Evolutionary conservation across 1,140 invertebrate genomes (phyloP).

Genomic region (Bradynema listronoti): DNA sequence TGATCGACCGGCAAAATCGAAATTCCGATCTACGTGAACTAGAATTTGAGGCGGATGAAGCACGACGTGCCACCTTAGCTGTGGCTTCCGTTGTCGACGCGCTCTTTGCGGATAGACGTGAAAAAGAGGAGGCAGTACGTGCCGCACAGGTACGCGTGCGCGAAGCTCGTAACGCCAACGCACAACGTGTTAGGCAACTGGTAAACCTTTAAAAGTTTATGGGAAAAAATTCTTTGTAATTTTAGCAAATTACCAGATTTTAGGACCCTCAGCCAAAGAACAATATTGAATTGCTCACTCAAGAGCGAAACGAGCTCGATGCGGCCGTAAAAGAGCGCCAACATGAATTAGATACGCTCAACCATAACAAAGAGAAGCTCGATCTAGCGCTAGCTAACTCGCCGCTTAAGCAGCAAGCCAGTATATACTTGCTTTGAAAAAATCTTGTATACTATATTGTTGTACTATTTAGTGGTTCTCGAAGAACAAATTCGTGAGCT

Average conservation of each 20-base stretch:
- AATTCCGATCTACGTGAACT: not conserved
- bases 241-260: not conserved
- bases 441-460: no score
- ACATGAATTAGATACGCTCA: conserved; percentile 23
- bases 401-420: conserved; percentile 40
- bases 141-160: conserved; percentile 22
- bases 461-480: conserved; percentile 34
- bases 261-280: conserved; percentile 31
- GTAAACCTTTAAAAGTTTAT: not conserved
- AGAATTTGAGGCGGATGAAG: conserved; percentile 21
- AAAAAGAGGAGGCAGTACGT: conserved; percentile 25
- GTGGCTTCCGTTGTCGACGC: conserved; percentile 25
- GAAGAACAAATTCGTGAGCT: conserved; percentile 38
- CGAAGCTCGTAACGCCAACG: conserved; percentile 10
- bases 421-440: conserved; percentile 19
- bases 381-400: conserved; percentile 36
- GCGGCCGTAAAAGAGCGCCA: conserved; percentile 19
- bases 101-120: conserved; percentile 25
- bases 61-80: conserved; percentile 19
- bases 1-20: conserved; percentile 6
- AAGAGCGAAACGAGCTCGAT: conserved; percentile 18
- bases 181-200: conserved; percentile 19
- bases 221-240: not conserved
- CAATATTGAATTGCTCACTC: conserved; percentile 24
- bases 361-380: conserved; percentile 30